Conservation (phyloP, 2,888 invertebrate genomes). For the Boloria euphrosyne region DNA sequence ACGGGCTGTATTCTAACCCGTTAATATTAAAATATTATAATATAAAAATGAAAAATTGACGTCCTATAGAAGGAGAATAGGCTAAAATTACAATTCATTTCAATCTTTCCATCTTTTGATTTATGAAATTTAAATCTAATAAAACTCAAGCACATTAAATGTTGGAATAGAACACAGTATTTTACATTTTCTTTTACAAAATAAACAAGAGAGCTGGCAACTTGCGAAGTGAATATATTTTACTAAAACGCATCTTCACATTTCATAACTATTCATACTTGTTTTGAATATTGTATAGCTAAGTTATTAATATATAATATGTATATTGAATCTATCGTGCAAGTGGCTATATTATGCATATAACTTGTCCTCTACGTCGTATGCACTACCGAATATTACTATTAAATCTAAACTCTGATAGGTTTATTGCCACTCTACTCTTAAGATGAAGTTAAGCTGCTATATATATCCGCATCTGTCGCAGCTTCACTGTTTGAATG, state of each 20-base stretch:
- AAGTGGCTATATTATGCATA: constrained; percentile 40
- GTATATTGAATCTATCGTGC: constrained; percentile 8
- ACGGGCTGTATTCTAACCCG: too few relatives aligned
- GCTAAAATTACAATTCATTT: not conserved
- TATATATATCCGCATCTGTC: constrained; percentile 5
- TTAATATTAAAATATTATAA: too few relatives aligned
- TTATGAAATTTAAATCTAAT: not conserved
- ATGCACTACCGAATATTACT: constrained; percentile 43
- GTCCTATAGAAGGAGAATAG: not conserved
- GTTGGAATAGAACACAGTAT: not conserved
- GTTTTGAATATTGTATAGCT: constrained; percentile 11
- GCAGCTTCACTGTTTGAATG: constrained; percentile 3
- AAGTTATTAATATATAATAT: constrained; percentile 2
- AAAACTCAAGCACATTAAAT: constrained; percentile 5
- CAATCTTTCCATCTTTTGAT: not conserved
- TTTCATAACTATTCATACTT: constrained; percentile 21
- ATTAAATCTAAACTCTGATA: constrained; percentile 29
- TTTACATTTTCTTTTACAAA: constrained; percentile 9
- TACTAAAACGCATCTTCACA: constrained; percentile 11
- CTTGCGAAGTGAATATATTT: constrained; percentile 16
- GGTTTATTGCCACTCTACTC: constrained; percentile 17
- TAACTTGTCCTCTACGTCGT: constrained; percentile 53
- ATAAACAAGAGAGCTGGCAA: constrained; percentile 14
- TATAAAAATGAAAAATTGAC: too few relatives aligned
- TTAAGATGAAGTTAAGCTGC: constrained; percentile 12